Conservation (phyloP, 37 sponge, comb jelly and placozoan species). For the Halisarca cf. caerulea region DNA sequence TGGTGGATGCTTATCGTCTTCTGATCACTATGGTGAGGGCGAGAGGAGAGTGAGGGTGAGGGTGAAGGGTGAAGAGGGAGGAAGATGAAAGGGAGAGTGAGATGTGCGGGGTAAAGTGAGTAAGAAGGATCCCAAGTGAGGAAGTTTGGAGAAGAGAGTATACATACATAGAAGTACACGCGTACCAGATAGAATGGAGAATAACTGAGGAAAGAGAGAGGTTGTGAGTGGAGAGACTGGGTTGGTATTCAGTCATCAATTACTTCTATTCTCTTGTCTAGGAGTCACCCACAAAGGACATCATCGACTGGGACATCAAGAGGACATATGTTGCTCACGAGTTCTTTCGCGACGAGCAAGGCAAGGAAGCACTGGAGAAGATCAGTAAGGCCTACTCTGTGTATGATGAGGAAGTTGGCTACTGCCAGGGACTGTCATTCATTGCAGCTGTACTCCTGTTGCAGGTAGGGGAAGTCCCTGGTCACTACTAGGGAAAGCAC, state of each 20-base stretch:
- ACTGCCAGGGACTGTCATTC: conserved; percentile 98
- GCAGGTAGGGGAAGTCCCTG: conserved; percentile 54
- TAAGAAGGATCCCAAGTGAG: background rate
- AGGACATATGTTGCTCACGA: conserved; percentile 91
- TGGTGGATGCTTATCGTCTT: conserved; percentile 78
- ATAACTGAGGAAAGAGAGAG: too few species aligned
- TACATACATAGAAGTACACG: too few species aligned
- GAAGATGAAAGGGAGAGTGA: background rate
- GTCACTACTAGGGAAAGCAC: background rate
- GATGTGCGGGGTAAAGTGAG: background rate
- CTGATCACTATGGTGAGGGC: conserved; percentile 75
- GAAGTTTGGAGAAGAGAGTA: too few species aligned
- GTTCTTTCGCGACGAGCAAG: conserved; percentile 72
- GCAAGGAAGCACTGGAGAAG: conserved; percentile 76
- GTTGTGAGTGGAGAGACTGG: too few species aligned
- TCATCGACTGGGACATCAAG: conserved; percentile 94
- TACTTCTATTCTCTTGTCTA: too few species aligned
- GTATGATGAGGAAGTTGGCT: conserved; percentile 94
- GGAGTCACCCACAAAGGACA: conserved; percentile 83
- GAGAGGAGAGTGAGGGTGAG: background rate
- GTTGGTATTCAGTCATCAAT: too few species aligned
- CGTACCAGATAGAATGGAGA: too few species aligned
- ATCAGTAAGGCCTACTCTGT: conserved; percentile 94
- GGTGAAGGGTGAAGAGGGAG: background rate
- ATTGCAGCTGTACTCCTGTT: conserved; percentile 90